A percentile compares a stretch with the other conserved stretches of the same genome.
phyloP scores from a whole-genome alignment of 1,140 invertebrate species.

The Aphelenchoides fujianensis region DNA sequence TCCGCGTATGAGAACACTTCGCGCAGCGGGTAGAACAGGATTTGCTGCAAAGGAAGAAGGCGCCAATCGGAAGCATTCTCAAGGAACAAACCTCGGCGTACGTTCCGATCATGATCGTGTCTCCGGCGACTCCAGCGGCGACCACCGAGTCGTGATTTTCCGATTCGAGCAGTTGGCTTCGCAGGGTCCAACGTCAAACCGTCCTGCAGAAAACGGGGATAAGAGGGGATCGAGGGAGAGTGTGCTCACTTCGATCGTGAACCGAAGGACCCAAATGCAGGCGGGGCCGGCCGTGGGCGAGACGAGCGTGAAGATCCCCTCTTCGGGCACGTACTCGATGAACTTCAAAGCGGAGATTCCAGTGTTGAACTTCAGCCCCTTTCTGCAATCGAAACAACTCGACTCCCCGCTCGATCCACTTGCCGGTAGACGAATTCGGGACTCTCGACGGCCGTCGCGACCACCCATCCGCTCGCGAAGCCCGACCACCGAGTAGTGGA shows the following conservation, averaged over 20 bases:
- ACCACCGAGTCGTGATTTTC: slow-evolving; percentile 43
- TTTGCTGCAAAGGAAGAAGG: slow-evolving; percentile 35
- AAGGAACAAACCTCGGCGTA: slow-evolving; percentile 44
- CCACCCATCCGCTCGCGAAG: slow-evolving; percentile 46
- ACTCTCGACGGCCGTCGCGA: slow-evolving; percentile 34
- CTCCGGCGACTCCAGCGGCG: slow-evolving; percentile 17
- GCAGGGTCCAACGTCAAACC: too few species aligned
- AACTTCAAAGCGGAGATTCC: slow-evolving; percentile 46
- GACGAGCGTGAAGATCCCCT: slow-evolving; percentile 34
- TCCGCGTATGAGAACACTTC: slow-evolving; percentile 28
- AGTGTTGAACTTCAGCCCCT: slow-evolving; percentile 42
- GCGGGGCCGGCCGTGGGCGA: slow-evolving; percentile 49
- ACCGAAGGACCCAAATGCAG: too few species aligned
- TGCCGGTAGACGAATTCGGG: slow-evolving; percentile 14
- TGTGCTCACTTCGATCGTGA: too few species aligned
- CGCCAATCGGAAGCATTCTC: slow-evolving; percentile 17
- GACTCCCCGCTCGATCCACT: slow-evolving; percentile 43
- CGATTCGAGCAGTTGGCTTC: slow-evolving; percentile 43
- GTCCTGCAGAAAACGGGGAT: too few species aligned
- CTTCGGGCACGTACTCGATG: slow-evolving; percentile 32
- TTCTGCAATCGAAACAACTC: too few species aligned
- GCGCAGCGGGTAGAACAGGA: slow-evolving; percentile 38
- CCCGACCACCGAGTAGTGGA: slow-evolving; percentile 47
- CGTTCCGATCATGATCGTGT: slow-evolving; percentile 51
- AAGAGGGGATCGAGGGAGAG: too few species aligned